A percentile compares a stretch with the other conserved stretches of the same genome.
phyloP scores from a whole-genome alignment of 2,888 invertebrate species.

The Dryobota labecula region DNA sequence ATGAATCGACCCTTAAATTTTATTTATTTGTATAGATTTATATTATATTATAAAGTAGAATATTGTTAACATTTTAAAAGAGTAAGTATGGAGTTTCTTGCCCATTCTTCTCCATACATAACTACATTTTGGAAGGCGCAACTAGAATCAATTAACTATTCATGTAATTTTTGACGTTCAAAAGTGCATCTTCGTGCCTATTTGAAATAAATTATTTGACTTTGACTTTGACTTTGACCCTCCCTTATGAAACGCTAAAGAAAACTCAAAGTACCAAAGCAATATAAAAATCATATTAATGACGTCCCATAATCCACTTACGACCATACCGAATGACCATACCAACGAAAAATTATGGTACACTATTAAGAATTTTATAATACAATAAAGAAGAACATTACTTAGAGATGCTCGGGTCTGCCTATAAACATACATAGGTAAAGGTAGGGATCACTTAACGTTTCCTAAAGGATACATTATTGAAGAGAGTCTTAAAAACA shows the following conservation, averaged over 20 bases:
- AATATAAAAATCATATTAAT: conserved; percentile 33
- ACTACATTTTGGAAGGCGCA: too few species aligned
- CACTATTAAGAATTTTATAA: conserved; percentile 66
- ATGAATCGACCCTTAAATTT: too few species aligned
- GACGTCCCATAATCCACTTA: conserved; percentile 20
- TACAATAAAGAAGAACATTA: conserved; percentile 64
- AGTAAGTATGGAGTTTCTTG: too few species aligned
- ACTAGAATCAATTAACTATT: too few species aligned
- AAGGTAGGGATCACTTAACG: conserved; percentile 82
- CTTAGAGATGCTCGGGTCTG: conserved; percentile 59
- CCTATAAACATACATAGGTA: conserved; percentile 75
- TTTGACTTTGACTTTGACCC: too few species aligned
- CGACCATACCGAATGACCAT: conserved; percentile 31
- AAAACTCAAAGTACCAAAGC: not conserved
- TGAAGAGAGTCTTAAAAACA: conserved; percentile 87
- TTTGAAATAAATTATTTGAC: too few species aligned
- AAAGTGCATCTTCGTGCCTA: too few species aligned
- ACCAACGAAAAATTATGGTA: conserved; percentile 59
- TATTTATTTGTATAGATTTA: too few species aligned
- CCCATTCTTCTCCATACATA: too few species aligned
- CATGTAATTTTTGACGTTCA: too few species aligned
- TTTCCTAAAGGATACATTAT: conserved; percentile 88
- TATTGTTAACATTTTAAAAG: too few species aligned
- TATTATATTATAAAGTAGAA: too few species aligned
- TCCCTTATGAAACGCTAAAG: conserved; percentile 2